Percentiles rank a stretch among this genome's conserved stretches.
Evolutionary conservation across 2,797 vertebrate genomes (phyloP).

Genomic region (Enteromius paludinosus): DNA sequence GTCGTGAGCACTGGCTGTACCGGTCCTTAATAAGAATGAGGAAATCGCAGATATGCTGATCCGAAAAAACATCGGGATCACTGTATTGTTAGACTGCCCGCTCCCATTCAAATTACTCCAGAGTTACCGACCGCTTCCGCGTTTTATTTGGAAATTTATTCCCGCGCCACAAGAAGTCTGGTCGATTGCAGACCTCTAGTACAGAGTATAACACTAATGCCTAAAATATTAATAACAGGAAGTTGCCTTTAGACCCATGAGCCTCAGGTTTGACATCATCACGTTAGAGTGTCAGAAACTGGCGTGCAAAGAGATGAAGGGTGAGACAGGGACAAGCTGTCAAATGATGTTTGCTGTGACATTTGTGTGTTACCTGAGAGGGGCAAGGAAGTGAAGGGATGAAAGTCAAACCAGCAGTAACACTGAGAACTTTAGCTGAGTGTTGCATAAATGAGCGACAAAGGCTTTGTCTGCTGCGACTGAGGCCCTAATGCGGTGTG

Average conservation of each 20-base stretch:
- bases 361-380: conserved; percentile 42
- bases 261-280: conserved; percentile 7
- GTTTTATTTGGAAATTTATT: too few relatives aligned
- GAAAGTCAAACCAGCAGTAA: conserved; percentile 27
- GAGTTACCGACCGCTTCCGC: too few relatives aligned
- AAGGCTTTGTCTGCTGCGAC: conserved; percentile 45
- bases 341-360: conserved; percentile 50
- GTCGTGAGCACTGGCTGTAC: too few relatives aligned
- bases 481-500: conserved; percentile 55
- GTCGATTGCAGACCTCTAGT: too few relatives aligned
- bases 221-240: conserved; percentile 2
- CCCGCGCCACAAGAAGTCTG: too few relatives aligned
- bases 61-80: too few relatives aligned
- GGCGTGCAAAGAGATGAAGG: conserved; percentile 20
- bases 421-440: neutral
- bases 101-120: too few relatives aligned
- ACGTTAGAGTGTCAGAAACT: conserved; percentile 39
- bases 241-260: conserved; percentile 15
- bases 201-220: neutral
- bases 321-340: conserved; percentile 42
- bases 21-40: too few relatives aligned
- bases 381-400: neutral
- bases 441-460: conserved; percentile 24
- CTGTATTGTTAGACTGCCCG: too few relatives aligned
- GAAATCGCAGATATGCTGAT: too few relatives aligned